Percentiles rank a stretch among this genome's conserved stretches.
Evolutionary conservation across 2,888 invertebrate species (phyloP).

Genomic region (Nephrotoma flavescens): DNA sequence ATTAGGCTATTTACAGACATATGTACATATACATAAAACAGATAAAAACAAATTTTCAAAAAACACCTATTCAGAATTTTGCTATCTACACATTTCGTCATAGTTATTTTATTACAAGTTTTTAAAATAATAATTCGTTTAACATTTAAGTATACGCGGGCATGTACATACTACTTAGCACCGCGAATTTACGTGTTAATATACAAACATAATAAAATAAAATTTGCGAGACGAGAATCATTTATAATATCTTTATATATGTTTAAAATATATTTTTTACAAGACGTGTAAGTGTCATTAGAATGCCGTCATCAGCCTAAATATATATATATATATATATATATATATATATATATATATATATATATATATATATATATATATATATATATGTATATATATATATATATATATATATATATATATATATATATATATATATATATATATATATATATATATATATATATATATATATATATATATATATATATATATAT

Average conservation of each 20-base stretch:
- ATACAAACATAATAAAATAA: neutral
- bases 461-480: neutral
- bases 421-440: neutral
- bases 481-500: neutral
- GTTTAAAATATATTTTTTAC: no score
- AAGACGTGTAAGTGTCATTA: no score
- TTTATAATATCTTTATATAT: no score
- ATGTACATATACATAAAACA: neutral
- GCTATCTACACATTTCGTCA: neutral
- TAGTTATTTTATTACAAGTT: neutral
- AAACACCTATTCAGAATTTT: neutral
- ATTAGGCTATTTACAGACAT: neutral
- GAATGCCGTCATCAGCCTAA: no score
- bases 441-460: neutral
- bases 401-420: neutral
- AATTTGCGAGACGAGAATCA: neutral
- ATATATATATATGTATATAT: neutral
- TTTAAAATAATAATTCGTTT: no score
- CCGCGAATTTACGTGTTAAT: neutral
- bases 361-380: neutral
- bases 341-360: neutral
- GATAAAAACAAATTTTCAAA: neutral
- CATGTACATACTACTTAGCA: neutral
- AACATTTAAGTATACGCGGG: no score
- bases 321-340: no score